Evolutionary conservation across 2,888 invertebrate species (phyloP).

Genomic region (Polydrusus cervinus): DNA sequence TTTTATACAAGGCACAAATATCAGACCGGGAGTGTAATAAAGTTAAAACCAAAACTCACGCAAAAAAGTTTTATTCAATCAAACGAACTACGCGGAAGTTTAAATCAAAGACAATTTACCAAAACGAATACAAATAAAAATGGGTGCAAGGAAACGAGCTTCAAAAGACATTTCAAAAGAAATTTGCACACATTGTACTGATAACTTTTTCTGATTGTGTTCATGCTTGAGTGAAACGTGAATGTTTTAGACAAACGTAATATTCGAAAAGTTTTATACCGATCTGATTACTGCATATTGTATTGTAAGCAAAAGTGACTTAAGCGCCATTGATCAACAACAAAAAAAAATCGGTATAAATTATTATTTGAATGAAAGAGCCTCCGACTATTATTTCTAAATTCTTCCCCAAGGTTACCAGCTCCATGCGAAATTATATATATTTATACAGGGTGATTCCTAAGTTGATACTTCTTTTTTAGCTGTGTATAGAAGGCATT

Average conservation of each 20-base stretch:
- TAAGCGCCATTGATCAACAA: neutral
- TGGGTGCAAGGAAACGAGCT: conserved; percentile 11
- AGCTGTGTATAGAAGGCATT: too few species aligned
- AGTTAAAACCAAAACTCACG: neutral
- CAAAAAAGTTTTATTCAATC: conserved; percentile 5
- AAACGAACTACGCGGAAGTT: neutral
- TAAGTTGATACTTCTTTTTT: too few species aligned
- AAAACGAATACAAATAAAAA: neutral
- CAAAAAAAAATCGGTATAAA: too few species aligned
- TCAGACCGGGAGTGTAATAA: neutral
- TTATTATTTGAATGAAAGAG: too few species aligned
- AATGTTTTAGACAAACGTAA: conserved; percentile 36
- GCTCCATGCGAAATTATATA: too few species aligned
- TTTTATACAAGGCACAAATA: too few species aligned
- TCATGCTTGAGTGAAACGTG: conserved; percentile 30
- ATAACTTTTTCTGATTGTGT: conserved; percentile 34
- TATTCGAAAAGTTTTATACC: conserved; percentile 40
- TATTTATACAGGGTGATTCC: too few species aligned
- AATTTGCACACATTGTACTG: conserved; percentile 37
- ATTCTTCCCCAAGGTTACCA: too few species aligned
- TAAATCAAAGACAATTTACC: conserved; percentile 25
- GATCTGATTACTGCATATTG: conserved; percentile 22
- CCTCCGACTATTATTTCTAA: too few species aligned
- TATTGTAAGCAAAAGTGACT: neutral
- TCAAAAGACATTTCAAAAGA: conserved; percentile 36